Percentiles rank a stretch among this genome's conserved stretches.
Evolutionary conservation across 2,888 invertebrate species (phyloP).

Genomic region (Dione juno): DNA sequence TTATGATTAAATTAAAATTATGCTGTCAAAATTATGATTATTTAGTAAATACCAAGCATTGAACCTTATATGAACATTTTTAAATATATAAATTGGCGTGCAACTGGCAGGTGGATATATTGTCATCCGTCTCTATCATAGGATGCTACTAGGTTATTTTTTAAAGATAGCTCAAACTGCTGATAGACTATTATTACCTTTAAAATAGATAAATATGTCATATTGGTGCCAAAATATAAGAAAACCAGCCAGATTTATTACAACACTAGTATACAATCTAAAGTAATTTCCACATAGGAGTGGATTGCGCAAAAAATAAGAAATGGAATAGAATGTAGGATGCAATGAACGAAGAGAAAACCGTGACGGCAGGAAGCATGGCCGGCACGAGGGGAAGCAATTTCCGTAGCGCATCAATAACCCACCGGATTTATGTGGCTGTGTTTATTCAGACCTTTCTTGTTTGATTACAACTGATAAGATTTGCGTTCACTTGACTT

Average conservation of each 20-base stretch:
- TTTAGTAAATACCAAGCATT: not conserved
- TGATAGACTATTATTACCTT: too few species aligned
- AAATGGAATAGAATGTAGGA: constrained; percentile 7
- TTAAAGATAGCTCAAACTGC: not conserved
- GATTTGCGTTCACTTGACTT: constrained; percentile 20
- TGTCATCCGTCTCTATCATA: not conserved
- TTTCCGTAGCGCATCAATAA: constrained; percentile 49
- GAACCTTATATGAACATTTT: too few species aligned
- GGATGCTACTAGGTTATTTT: not conserved
- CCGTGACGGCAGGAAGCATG: constrained; percentile 41
- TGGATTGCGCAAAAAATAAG: constrained; percentile 10
- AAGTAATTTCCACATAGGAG: not conserved
- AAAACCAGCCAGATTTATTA: not conserved
- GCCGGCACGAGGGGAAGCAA: constrained; percentile 46
- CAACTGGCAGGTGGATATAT: not conserved
- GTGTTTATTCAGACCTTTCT: constrained; percentile 44
- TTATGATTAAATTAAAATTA: too few species aligned
- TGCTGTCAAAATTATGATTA: not conserved
- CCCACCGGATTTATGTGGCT: constrained; percentile 45
- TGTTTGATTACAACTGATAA: constrained; percentile 41
- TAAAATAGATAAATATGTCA: too few species aligned
- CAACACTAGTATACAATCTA: not conserved
- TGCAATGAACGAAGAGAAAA: constrained; percentile 34
- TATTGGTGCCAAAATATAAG: too few species aligned
- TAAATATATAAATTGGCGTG: not conserved